Evolutionary conservation across 2,888 invertebrate species (phyloP).

Genomic region (Dynastes tityus): DNA sequence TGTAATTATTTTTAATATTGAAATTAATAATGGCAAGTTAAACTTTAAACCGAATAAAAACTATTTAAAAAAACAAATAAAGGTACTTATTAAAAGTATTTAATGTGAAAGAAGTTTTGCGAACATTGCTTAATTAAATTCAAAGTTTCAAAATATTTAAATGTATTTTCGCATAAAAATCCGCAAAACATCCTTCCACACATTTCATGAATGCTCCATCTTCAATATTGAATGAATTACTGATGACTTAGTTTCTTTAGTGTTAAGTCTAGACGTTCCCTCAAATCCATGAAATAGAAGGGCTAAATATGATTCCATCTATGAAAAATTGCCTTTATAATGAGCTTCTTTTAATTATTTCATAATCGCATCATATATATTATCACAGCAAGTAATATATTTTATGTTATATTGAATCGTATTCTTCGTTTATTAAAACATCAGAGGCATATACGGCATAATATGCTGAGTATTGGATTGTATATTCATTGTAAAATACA

Average conservation of each 20-base stretch:
- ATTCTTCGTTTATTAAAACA: slow-evolving; percentile 58
- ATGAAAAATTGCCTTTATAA: slow-evolving; percentile 32
- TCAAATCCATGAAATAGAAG: slow-evolving; percentile 15
- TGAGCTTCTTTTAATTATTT: slow-evolving; percentile 29
- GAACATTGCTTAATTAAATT: no score
- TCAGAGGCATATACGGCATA: slow-evolving; percentile 56
- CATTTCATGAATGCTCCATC: no score
- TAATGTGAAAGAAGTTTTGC: no score
- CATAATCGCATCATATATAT: slow-evolving; percentile 54
- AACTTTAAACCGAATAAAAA: background rate
- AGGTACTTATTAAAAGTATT: no score
- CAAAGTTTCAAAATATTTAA: no score
- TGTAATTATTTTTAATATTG: background rate
- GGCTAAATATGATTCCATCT: slow-evolving; percentile 5
- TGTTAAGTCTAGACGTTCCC: slow-evolving; percentile 13
- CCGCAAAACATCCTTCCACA: no score
- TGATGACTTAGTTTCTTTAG: background rate
- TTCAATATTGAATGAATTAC: no score
- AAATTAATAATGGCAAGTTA: slow-evolving; percentile 6
- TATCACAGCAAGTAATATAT: slow-evolving; percentile 69
- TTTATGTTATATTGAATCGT: slow-evolving; percentile 62
- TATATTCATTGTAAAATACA: background rate
- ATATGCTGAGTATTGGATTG: background rate
- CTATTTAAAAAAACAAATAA: background rate
- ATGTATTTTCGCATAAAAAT: no score